Conservation (phyloP, 2,888 invertebrate genomes). For the Ophonus ardosiacus region DNA sequence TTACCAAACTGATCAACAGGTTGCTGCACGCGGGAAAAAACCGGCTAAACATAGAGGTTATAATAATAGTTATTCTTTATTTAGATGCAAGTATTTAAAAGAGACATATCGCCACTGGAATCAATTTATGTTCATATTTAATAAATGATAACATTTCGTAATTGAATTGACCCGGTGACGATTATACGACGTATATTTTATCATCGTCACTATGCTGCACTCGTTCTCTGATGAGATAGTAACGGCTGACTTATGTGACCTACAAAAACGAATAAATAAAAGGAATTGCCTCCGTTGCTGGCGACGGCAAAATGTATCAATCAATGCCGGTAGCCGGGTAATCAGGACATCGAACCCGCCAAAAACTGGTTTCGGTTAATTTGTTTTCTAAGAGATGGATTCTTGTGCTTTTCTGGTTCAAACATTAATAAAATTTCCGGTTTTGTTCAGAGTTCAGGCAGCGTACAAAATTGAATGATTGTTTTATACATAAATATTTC, state of each 20-base stretch:
- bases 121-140: conserved; percentile 2
- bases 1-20: conserved; percentile 68
- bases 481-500: no score
- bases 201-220: conserved; percentile 20
- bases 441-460: no score
- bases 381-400: no score
- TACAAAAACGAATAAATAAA: background rate
- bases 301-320: no score
- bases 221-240: background rate
- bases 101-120: conserved; percentile 27
- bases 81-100: conserved; percentile 37
- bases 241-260: conserved; percentile 27
- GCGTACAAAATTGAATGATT: no score
- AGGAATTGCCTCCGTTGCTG: no score
- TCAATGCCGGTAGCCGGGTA: no score
- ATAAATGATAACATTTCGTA: conserved; percentile 34
- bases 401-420: no score
- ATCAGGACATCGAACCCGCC: no score
- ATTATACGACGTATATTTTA: conserved; percentile 32
- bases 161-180: conserved; percentile 43
- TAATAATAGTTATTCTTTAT: background rate
- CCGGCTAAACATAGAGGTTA: conserved; percentile 57
- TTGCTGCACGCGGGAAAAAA: conserved; percentile 64
- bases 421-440: no score
- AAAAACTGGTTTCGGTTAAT: no score